Conservation (phyloP, 2,113 vertebrate species). For the Ornithorhynchus anatinus region DNA sequence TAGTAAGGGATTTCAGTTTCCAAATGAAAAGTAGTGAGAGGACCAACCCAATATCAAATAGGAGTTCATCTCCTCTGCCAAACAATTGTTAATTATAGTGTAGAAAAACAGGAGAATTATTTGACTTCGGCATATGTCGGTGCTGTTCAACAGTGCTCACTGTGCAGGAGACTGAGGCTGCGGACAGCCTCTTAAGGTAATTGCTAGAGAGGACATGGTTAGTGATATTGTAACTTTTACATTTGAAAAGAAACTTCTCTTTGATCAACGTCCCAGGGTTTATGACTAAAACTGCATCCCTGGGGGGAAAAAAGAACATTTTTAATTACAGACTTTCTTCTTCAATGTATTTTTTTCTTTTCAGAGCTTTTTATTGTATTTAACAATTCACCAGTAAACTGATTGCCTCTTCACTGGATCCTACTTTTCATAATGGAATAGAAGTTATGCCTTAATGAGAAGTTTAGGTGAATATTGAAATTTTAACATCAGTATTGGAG, state of each 20-base stretch:
- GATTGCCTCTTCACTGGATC: not conserved
- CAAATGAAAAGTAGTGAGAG: not conserved
- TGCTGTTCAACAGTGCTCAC: not conserved
- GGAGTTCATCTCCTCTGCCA: not conserved
- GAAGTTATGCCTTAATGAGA: not conserved
- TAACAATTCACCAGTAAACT: not conserved
- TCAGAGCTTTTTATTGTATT: conserved; percentile 8
- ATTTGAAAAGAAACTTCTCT: not conserved
- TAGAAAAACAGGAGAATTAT: not conserved
- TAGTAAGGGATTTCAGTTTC: not conserved
- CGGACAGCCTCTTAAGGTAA: not conserved
- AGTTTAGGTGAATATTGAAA: conserved; percentile 16
- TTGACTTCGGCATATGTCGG: not conserved
- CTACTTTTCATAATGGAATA: not conserved
- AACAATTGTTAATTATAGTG: not conserved
- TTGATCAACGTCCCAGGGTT: not conserved
- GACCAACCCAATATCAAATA: not conserved
- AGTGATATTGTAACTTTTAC: too few relatives aligned
- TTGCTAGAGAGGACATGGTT: not conserved
- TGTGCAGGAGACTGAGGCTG: not conserved
- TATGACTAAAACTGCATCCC: not conserved
- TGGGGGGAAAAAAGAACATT: not conserved
- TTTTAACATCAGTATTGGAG: not conserved
- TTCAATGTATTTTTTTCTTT: conserved; percentile 14
- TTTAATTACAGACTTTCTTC: too few relatives aligned